Conservation (phyloP, 2,113 vertebrate genomes). For the Ochotona princeps region DNA sequence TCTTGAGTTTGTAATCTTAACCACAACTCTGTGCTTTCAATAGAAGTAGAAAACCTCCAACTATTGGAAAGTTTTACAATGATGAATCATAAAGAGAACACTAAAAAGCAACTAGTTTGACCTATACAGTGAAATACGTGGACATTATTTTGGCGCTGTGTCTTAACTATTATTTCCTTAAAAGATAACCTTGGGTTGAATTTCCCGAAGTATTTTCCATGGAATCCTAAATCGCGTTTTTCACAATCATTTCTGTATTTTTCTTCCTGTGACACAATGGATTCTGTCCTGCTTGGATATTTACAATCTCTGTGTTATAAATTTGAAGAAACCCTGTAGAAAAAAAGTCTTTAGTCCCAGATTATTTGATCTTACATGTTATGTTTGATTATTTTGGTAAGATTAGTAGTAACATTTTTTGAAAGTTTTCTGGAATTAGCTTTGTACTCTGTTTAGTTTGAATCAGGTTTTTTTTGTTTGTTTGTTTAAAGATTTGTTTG, state of each 20-base stretch:
- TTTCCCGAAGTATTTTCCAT: background rate
- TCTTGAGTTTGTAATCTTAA: background rate
- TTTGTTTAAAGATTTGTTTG: no score
- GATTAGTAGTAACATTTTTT: background rate
- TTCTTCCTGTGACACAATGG: background rate
- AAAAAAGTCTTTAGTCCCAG: background rate
- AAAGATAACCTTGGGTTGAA: background rate
- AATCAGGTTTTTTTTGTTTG: no score
- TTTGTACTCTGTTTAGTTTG: conserved; percentile 19
- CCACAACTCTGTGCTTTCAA: background rate
- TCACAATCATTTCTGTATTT: background rate
- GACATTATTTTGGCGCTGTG: background rate
- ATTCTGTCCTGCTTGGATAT: background rate
- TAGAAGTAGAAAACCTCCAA: conserved; percentile 31
- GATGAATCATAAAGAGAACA: background rate
- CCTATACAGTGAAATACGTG: background rate
- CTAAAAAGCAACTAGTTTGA: background rate
- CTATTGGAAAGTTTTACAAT: background rate
- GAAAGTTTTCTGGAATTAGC: background rate
- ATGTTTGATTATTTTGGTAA: background rate
- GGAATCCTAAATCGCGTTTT: background rate
- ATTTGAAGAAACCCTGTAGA: background rate
- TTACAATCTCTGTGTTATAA: background rate
- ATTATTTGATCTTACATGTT: background rate
- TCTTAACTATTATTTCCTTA: background rate